Evolutionary conservation across 2,797 vertebrate genomes (phyloP).

Genomic region (Mallotus villosus): DNA sequence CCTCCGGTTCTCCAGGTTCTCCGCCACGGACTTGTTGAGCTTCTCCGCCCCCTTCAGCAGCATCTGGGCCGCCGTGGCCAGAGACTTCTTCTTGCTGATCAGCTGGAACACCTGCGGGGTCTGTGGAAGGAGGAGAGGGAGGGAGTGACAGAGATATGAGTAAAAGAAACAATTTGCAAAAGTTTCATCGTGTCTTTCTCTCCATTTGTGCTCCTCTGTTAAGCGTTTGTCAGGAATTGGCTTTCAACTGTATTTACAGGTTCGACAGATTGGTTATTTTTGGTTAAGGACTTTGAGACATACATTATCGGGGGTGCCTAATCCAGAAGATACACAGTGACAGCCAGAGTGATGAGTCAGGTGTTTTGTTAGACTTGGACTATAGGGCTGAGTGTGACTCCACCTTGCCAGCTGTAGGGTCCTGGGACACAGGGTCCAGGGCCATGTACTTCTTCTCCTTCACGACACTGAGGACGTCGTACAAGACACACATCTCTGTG

Average conservation of each 20-base stretch:
- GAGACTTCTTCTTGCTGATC: slow-evolving; percentile 93
- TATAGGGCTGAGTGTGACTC: too few relatives aligned
- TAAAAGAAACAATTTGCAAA: too few relatives aligned
- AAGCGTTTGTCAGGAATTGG: neutral
- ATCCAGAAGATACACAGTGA: neutral
- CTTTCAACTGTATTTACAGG: neutral
- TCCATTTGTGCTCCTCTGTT: neutral
- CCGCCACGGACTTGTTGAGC: slow-evolving; percentile 89
- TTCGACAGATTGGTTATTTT: too few relatives aligned
- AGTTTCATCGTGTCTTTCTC: neutral
- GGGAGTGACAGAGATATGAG: neutral
- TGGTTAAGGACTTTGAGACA: neutral
- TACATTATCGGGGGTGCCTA: neutral
- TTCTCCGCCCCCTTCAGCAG: slow-evolving; percentile 94
- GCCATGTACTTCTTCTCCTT: slow-evolving; percentile 99
- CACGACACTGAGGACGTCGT: slow-evolving; percentile 93
- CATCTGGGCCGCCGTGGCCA: slow-evolving; percentile 91
- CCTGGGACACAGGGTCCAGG: slow-evolving; percentile 92
- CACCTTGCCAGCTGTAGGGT: slow-evolving; percentile 74
- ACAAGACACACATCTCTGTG: slow-evolving; percentile 95
- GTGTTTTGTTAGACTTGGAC: neutral
- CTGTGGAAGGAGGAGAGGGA: slow-evolving; percentile 54
- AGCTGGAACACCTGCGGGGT: slow-evolving; percentile 92
- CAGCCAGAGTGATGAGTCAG: neutral
- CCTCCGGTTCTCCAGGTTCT: slow-evolving; percentile 92